These are phyloP conservation scores for Cydia splendana DNA, from an alignment of 1,140 invertebrate species.

Conservation along the genomic window DNA sequence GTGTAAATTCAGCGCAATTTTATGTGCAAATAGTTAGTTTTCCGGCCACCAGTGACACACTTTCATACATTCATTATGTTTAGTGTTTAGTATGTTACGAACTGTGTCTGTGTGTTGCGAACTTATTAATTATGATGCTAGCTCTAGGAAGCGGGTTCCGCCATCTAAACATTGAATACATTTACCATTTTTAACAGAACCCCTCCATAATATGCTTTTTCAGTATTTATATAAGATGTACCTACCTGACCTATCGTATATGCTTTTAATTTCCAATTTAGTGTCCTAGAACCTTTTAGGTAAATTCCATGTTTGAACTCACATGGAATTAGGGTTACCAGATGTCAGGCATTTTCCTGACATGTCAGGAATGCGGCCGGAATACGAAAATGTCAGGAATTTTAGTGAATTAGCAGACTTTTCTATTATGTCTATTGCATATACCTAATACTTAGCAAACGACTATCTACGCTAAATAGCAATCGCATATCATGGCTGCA, in stretches of 20 bases:
- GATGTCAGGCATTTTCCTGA: too few species aligned
- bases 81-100: neutral
- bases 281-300: too few species aligned
- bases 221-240: constrained; percentile 1
- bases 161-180: constrained; percentile 29
- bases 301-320: too few species aligned
- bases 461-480: too few species aligned
- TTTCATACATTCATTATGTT: constrained; percentile 22
- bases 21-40: constrained; percentile 16
- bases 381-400: too few species aligned
- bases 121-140: constrained; percentile 30
- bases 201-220: neutral
- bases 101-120: neutral
- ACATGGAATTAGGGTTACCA: too few species aligned
- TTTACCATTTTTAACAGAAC: constrained; percentile 11
- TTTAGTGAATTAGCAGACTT: too few species aligned
- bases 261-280: too few species aligned
- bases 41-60: constrained; percentile 21
- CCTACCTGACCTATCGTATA: neutral
- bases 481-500: too few species aligned
- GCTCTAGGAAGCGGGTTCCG: constrained; percentile 24
- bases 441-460: too few species aligned
- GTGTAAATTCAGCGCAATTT: constrained; percentile 7
- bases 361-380: too few species aligned
- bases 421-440: too few species aligned